Percentiles rank a stretch among this genome's conserved stretches.
Evolutionary conservation across 2,797 vertebrate genomes (phyloP).

Genomic region (Melanotaenia nigrans): DNA sequence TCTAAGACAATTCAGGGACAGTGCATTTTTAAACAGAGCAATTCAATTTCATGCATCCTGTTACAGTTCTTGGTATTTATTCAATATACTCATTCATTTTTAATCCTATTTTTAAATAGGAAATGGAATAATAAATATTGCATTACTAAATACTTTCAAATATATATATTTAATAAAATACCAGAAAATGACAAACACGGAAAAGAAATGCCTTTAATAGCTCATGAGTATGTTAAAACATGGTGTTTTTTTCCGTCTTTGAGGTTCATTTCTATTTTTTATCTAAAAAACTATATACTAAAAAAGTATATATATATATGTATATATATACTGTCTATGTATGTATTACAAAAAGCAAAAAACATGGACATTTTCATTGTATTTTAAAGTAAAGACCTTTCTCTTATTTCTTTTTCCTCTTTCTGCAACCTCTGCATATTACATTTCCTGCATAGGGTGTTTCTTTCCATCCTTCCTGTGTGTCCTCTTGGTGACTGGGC

Average conservation of each 20-base stretch:
- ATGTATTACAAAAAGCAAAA: too few species aligned
- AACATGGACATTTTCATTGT: not conserved
- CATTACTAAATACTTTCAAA: not conserved
- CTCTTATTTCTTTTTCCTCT: not conserved
- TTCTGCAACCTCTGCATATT: not conserved
- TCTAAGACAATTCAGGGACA: not conserved
- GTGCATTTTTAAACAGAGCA: not conserved
- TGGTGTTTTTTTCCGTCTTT: not conserved
- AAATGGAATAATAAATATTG: not conserved
- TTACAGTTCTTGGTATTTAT: not conserved
- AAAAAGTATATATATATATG: too few species aligned
- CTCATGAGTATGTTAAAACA: not conserved
- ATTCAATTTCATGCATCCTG: not conserved
- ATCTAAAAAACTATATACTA: not conserved
- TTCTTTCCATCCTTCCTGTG: not conserved
- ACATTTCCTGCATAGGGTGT: not conserved
- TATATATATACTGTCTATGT: too few species aligned
- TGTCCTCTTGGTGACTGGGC: slow-evolving; percentile 7
- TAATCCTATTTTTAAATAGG: not conserved
- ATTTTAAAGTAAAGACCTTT: not conserved
- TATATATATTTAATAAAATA: not conserved
- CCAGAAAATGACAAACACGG: not conserved
- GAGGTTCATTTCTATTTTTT: not conserved
- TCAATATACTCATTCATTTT: not conserved
- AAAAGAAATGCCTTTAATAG: too few species aligned